phyloP scores from a whole-genome alignment of 1,140 invertebrate species.

The Lucilia sericata region DNA sequence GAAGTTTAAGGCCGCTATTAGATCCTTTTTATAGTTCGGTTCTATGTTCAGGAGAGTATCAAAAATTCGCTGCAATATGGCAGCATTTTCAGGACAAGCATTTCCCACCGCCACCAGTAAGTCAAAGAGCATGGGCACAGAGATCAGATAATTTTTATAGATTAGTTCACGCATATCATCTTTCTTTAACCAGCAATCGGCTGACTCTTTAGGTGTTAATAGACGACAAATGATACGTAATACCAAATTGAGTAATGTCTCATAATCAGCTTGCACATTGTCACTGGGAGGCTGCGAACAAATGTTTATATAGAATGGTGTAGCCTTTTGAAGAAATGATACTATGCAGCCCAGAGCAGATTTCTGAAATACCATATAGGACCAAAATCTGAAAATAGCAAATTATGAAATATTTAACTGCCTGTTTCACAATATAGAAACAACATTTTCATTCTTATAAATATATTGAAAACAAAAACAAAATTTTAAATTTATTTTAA shows the following conservation, averaged over 20 bases:
- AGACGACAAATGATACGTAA: conserved; percentile 79
- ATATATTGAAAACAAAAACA: too few species aligned
- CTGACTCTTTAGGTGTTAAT: conserved; percentile 80
- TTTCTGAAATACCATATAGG: conserved; percentile 78
- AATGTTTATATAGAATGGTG: conserved; percentile 75
- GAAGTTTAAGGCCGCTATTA: conserved; percentile 72
- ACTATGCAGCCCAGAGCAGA: conserved; percentile 76
- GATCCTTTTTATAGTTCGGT: conserved; percentile 78
- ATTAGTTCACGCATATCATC: conserved; percentile 77
- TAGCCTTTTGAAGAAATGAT: conserved; percentile 80
- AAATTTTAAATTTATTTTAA: too few species aligned
- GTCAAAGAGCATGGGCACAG: conserved; percentile 84
- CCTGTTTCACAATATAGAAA: too few species aligned
- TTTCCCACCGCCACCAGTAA: conserved; percentile 80
- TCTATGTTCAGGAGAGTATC: conserved; percentile 77
- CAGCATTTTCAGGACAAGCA: conserved; percentile 70
- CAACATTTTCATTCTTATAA: too few species aligned
- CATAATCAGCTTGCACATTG: conserved; percentile 66
- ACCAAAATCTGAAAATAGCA: conserved; percentile 78
- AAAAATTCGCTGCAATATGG: conserved; percentile 75
- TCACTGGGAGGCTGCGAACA: conserved; percentile 61
- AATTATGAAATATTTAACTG: neutral
- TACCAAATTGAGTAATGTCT: conserved; percentile 74
- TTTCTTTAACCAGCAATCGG: conserved; percentile 76
- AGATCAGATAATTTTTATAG: conserved; percentile 85